Conservation (phyloP, 2,113 vertebrate genomes). For the Hippocampus zosterae region DNA sequence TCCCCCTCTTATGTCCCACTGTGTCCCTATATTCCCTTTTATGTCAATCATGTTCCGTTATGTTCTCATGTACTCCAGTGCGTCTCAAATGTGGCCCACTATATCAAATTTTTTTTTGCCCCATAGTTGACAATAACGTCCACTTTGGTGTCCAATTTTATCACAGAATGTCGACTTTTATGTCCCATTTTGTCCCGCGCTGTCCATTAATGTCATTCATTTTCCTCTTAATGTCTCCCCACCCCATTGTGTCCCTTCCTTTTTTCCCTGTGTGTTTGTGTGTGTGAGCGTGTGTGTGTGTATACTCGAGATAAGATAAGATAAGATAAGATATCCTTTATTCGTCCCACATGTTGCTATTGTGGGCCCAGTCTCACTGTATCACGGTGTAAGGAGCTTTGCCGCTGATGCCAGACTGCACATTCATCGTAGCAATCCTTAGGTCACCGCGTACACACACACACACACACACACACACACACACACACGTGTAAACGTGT, state of each 20-base stretch:
- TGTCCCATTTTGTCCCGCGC: too few species aligned
- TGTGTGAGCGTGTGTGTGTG: conserved; percentile 27
- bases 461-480: conserved; percentile 14
- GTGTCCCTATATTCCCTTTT: too few species aligned
- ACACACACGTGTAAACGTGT: conserved; percentile 7
- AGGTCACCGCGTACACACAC: conserved; percentile 45
- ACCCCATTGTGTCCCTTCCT: not conserved
- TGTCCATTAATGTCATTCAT: too few species aligned
- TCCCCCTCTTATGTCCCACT: too few species aligned
- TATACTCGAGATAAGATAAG: conserved; percentile 23
- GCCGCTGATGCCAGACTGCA: conserved; percentile 42
- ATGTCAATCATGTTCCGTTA: too few species aligned
- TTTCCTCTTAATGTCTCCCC: not conserved
- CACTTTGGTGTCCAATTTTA: too few species aligned
- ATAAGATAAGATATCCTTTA: too few species aligned
- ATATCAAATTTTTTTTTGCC: too few species aligned
- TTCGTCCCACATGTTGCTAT: conserved; percentile 64
- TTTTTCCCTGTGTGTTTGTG: conserved; percentile 23
- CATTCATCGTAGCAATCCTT: conserved; percentile 51
- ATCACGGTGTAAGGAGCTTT: conserved; percentile 65
- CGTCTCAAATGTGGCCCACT: too few species aligned
- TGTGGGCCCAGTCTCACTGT: conserved; percentile 62
- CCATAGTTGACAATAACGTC: too few species aligned
- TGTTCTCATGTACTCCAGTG: too few species aligned
- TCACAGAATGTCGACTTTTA: too few species aligned